Percentiles rank a stretch among this genome's conserved stretches.
Evolutionary conservation across 1,140 invertebrate genomes (phyloP).

Genomic region (Lerema accius): DNA sequence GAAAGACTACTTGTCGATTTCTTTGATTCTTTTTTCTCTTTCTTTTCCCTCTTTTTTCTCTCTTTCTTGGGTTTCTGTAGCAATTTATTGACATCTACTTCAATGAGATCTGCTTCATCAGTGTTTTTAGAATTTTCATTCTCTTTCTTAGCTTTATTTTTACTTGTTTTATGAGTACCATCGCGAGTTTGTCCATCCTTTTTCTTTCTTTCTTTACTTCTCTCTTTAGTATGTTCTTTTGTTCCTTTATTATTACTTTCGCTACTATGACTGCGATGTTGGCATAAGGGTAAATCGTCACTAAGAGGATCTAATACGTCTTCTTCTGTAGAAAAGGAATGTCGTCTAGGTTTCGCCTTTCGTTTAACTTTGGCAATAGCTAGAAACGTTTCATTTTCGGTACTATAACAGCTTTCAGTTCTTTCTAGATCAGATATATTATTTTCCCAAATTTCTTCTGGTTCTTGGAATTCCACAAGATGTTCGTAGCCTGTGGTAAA

Average conservation of each 20-base stretch:
- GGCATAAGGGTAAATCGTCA: slow-evolving; percentile 47
- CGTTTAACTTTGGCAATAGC: slow-evolving; percentile 23
- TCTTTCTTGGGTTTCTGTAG: slow-evolving; percentile 27
- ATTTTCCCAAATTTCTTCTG: slow-evolving; percentile 59
- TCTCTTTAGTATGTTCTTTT: slow-evolving; percentile 44
- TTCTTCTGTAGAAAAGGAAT: slow-evolving; percentile 37
- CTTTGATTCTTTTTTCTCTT: slow-evolving; percentile 46
- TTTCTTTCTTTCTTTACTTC: slow-evolving; percentile 41
- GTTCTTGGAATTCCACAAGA: slow-evolving; percentile 66
- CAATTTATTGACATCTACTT: not conserved
- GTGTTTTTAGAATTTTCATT: slow-evolving; percentile 21
- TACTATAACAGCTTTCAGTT: slow-evolving; percentile 42
- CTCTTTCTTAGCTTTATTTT: slow-evolving; percentile 18
- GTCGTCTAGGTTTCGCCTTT: slow-evolving; percentile 52
- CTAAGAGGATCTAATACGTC: slow-evolving; percentile 64
- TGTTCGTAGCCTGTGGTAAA: slow-evolving; percentile 74
- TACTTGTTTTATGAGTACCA: not conserved
- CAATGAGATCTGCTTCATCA: slow-evolving; percentile 2
- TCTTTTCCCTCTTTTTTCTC: slow-evolving; percentile 29
- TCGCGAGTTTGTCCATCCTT: slow-evolving; percentile 20
- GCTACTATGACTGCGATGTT: slow-evolving; percentile 49
- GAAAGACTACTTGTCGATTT: slow-evolving; percentile 53
- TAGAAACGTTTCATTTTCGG: slow-evolving; percentile 27
- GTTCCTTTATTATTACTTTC: slow-evolving; percentile 57
- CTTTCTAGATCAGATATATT: slow-evolving; percentile 39